Conservation (phyloP, 2,113 vertebrate species). For the Columba livia region DNA sequence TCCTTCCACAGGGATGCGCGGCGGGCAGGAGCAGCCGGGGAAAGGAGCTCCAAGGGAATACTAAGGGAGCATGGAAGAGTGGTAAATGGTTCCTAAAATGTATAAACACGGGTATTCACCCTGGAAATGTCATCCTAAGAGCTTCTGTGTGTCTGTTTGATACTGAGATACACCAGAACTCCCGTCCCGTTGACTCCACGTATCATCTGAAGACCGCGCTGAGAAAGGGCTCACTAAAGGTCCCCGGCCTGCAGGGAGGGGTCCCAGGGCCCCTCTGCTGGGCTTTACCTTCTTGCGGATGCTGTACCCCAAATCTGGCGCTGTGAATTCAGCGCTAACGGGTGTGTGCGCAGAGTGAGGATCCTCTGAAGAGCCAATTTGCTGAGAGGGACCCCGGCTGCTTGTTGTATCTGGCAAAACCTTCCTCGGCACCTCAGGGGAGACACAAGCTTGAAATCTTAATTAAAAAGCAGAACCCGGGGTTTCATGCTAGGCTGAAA, state of each 20-base stretch:
- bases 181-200: fast-evolving
- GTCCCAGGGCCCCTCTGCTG: fast-evolving
- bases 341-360: neutral
- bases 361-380: conserved; percentile 5
- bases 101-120: neutral
- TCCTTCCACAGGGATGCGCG: neutral
- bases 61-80: neutral
- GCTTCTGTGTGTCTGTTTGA: neutral
- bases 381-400: conserved; percentile 33
- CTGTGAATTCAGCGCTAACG: neutral
- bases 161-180: neutral
- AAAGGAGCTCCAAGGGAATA: neutral
- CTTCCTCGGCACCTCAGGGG: conserved; percentile 15
- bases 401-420: neutral
- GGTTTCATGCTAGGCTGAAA: conserved; percentile 63
- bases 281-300: neutral
- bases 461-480: conserved; percentile 69
- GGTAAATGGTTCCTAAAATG: neutral
- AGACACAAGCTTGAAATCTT: conserved; percentile 63
- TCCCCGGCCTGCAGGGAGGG: neutral
- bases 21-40: neutral
- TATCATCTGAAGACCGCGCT: neutral
- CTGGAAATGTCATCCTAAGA: neutral
- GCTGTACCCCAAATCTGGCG: neutral
- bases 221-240: neutral